phyloP scores from a whole-genome alignment of 2,888 invertebrate genomes.

The Bugula neritina region DNA sequence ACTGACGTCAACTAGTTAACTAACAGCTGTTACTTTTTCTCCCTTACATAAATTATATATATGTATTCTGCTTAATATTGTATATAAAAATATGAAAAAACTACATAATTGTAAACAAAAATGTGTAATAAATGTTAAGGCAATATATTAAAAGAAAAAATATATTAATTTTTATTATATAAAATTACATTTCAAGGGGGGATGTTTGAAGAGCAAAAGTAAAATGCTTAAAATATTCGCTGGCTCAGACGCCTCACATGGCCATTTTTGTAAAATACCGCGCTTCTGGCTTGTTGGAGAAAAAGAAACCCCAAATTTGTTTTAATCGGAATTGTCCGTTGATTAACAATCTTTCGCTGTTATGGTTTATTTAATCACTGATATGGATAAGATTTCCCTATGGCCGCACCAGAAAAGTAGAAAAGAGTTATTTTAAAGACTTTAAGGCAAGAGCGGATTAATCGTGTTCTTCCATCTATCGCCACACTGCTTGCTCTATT shows the following conservation, averaged over 20 bases:
- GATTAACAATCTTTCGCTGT: conserved; percentile 19
- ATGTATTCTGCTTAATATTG: too few species aligned
- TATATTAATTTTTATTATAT: too few species aligned
- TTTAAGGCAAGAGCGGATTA: neutral
- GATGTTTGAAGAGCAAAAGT: neutral
- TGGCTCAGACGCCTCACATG: conserved; percentile 25
- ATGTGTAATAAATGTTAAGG: too few species aligned
- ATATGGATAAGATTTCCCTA: neutral
- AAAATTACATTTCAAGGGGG: too few species aligned
- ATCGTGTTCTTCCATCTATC: neutral
- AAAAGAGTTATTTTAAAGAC: neutral
- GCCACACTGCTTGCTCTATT: neutral
- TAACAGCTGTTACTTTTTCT: neutral
- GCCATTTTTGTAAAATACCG: conserved; percentile 24
- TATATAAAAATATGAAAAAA: too few species aligned
- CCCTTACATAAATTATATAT: too few species aligned
- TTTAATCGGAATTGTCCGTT: conserved; percentile 22
- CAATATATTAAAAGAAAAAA: too few species aligned
- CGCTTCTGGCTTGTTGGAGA: conserved; percentile 1
- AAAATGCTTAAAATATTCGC: neutral
- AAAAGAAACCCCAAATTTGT: conserved; percentile 22
- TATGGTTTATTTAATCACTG: neutral
- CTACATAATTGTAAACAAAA: too few species aligned
- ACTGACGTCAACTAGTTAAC: neutral
- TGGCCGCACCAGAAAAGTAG: neutral